Percentiles rank a stretch among this genome's conserved stretches.
These are phyloP conservation scores for Silvanus unidentatus DNA, from an alignment of 2,888 invertebrate species.

Conservation along the genomic window DNA sequence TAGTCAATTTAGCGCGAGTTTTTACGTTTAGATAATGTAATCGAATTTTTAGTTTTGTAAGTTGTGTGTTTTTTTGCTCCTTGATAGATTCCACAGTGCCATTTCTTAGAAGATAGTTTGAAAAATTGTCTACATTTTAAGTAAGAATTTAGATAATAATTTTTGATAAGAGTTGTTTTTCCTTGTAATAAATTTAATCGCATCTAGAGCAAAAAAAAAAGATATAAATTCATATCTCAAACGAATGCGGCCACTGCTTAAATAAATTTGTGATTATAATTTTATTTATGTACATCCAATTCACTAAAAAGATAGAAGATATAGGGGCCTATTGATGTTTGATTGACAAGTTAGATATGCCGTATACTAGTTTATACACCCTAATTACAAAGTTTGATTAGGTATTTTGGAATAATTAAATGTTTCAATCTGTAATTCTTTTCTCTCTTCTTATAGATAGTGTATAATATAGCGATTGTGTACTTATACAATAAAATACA, in stretches of 20 bases:
- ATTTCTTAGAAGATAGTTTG: conserved; percentile 5
- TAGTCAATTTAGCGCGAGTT: not conserved
- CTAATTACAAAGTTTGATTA: conserved; percentile 32
- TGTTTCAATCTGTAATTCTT: conserved; percentile 3
- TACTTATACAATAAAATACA: conserved; percentile 5
- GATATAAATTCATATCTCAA: no score
- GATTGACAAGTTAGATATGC: conserved; percentile 32
- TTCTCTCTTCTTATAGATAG: not conserved
- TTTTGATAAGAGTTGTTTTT: no score
- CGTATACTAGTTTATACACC: conserved; percentile 26
- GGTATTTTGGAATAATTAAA: conserved; percentile 13
- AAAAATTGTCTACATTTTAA: no score
- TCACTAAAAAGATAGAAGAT: conserved; percentile 23
- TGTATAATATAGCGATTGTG: not conserved
- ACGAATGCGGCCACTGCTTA: conserved; percentile 10
- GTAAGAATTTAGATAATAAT: no score
- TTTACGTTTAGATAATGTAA: not conserved
- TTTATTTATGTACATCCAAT: conserved; percentile 23
- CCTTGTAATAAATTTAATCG: no score
- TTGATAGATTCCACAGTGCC: conserved; percentile 8
- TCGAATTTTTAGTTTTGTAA: no score
- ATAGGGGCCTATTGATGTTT: conserved; percentile 22
- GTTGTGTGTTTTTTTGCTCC: not conserved
- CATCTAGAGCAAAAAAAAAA: no score
- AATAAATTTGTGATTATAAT: conserved; percentile 31